Conservation (phyloP, 2,797 vertebrate genomes). For the Poecile montanus region DNA sequence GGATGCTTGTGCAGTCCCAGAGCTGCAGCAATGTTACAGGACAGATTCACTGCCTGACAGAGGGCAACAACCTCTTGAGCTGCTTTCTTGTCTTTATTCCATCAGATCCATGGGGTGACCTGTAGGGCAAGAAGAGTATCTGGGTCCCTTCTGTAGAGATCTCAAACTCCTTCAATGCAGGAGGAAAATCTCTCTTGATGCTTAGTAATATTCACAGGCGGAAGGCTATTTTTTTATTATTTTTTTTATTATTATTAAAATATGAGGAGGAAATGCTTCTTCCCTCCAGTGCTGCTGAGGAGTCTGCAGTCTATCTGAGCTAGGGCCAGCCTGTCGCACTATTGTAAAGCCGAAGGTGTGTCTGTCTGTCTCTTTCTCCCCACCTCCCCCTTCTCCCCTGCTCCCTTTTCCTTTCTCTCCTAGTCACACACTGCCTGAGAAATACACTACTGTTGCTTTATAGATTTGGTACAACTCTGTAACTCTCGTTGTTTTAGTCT, state of each 20-base stretch:
- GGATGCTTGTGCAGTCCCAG: not conserved
- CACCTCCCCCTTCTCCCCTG: too few species aligned
- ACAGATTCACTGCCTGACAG: not conserved
- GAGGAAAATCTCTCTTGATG: not conserved
- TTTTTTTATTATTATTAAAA: not conserved
- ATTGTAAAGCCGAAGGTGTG: not conserved
- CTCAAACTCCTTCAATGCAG: not conserved
- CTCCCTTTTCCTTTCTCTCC: not conserved
- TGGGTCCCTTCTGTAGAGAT: not conserved
- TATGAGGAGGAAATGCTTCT: not conserved
- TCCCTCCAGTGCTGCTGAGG: not conserved
- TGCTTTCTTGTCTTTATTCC: not conserved
- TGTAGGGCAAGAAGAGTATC: not conserved
- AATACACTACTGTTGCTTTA: not conserved
- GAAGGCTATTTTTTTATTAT: not conserved
- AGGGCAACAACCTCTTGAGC: not conserved
- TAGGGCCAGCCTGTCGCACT: not conserved
- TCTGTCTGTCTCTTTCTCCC: not conserved
- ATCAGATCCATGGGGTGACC: fast-evolving
- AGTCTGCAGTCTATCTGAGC: not conserved
- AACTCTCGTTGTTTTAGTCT: not conserved
- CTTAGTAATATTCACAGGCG: not conserved
- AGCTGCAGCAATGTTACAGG: not conserved
- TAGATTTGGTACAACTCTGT: not conserved
- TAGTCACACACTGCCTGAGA: not conserved